Conservation (phyloP, 2,888 invertebrate species). For the Leptopilina syphax region DNA sequence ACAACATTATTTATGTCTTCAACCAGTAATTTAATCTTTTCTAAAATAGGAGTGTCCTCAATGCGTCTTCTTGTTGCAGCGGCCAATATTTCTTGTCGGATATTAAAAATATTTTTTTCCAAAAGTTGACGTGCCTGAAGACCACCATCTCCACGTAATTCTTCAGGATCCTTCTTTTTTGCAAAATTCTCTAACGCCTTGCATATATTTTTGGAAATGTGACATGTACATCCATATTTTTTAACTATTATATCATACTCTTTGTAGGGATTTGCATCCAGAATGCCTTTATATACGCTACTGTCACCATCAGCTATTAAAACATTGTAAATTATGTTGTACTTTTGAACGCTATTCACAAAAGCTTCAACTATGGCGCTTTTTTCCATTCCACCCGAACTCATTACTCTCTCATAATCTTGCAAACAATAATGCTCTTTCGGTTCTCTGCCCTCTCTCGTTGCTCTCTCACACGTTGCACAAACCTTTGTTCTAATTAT, state of each 20-base stretch:
- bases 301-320: conserved; percentile 50
- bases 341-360: not conserved
- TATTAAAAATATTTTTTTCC: not conserved
- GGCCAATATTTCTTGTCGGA: not conserved
- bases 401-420: conserved; percentile 57
- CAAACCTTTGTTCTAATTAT: conserved; percentile 63
- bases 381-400: conserved; percentile 62
- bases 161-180: not conserved
- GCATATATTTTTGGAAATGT: conserved; percentile 31
- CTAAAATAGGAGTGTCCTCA: not conserved
- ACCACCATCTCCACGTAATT: not conserved
- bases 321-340: conserved; percentile 44
- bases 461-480: conserved; percentile 46
- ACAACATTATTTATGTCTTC: conserved; percentile 1
- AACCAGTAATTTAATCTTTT: not conserved
- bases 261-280: conserved; percentile 36
- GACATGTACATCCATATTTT: conserved; percentile 44
- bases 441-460: not conserved
- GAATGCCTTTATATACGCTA: conserved; percentile 43
- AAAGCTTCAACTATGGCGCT: conserved; percentile 51
- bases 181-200: conserved; percentile 16
- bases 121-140: not conserved
- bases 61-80: not conserved
- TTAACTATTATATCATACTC: conserved; percentile 38
- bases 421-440: conserved; percentile 50